Evolutionary conservation across 1,140 invertebrate species (phyloP).

Genomic region (Apolygus lucorum): DNA sequence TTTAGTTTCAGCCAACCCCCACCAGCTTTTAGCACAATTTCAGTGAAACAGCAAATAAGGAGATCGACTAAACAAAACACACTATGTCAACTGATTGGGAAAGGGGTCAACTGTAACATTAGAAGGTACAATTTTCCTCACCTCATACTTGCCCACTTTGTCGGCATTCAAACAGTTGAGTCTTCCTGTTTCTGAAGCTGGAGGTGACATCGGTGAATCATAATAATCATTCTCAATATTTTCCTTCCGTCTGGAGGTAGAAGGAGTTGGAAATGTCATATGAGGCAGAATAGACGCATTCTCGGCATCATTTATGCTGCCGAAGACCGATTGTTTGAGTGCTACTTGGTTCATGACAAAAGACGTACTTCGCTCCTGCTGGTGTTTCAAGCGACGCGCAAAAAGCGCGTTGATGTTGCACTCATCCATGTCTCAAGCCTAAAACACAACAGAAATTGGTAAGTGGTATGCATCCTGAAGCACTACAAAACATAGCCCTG

Average conservation of each 20-base stretch:
- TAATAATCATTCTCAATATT: not conserved
- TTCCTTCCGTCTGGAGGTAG: not conserved
- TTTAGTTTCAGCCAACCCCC: no score
- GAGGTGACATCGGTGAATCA: conserved; percentile 3
- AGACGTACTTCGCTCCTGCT: not conserved
- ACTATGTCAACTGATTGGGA: not conserved
- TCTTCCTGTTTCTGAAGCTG: not conserved
- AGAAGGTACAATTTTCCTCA: not conserved
- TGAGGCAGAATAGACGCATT: not conserved
- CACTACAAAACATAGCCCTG: no score
- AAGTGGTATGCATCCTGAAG: not conserved
- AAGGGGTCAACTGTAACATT: not conserved
- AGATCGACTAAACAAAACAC: not conserved
- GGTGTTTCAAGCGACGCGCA: conserved; percentile 11
- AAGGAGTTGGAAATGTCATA: not conserved
- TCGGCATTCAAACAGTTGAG: not conserved
- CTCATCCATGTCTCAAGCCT: not conserved
- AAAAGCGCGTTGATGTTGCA: conserved; percentile 11
- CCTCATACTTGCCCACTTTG: not conserved
- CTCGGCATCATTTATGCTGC: not conserved
- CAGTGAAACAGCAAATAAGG: not conserved
- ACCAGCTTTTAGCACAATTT: no score
- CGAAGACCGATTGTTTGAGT: not conserved
- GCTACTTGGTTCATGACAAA: not conserved
- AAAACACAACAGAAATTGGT: not conserved